Evolutionary conservation across 2,797 vertebrate species (phyloP), one percentile per base, ranked within the genome.

Genomic region (Chromobotia macracanthus): DNA sequence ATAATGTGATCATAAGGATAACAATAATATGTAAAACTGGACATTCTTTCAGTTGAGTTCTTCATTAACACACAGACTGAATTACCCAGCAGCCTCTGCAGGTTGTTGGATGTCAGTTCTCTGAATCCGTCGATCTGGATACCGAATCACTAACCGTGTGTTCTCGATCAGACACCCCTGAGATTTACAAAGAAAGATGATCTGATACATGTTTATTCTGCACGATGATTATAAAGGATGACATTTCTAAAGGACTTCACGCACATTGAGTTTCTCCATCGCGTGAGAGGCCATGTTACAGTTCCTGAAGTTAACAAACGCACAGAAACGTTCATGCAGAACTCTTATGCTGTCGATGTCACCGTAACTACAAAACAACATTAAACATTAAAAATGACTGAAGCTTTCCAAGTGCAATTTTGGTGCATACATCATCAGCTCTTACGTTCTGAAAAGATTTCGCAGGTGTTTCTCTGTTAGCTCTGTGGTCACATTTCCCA

Each of bases 401-500:
- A 58, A 78, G 68, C 35, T 55, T 72, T 5, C 23, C 10, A 38
- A 13, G 53, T 1, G 64, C 80, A 67, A 55, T 44, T 4, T 67
- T 18, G 55, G 48, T 58, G n/a, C n/a, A n/a, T 65, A 5, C 21
- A 13, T 2, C 25, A 28, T 74, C n/a, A 58, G 48, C 21, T 76
- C 88, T 74, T 90, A 95, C 94, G 77, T 89, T 93, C 94, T 93
- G 87, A 95, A 95, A 83, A 95, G 89, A 84, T 95, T 93, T 89
- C 89, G 84, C 16, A 95, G 86, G 69, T 93, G 93, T 82, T 94
- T 94, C 84, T 95, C 95, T 1, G 92, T 94, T 76, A 95, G 87
- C 80, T 95, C 93, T 18, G 91, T 92, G 5, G 93, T 95, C 86
- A 95, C 92, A 41, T 95, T 95, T 74, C 95, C 94, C 56, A 95